These are phyloP conservation scores for Engraulis encrasicolus DNA, from an alignment of 2,113 vertebrate species.

Conservation along the genomic window DNA sequence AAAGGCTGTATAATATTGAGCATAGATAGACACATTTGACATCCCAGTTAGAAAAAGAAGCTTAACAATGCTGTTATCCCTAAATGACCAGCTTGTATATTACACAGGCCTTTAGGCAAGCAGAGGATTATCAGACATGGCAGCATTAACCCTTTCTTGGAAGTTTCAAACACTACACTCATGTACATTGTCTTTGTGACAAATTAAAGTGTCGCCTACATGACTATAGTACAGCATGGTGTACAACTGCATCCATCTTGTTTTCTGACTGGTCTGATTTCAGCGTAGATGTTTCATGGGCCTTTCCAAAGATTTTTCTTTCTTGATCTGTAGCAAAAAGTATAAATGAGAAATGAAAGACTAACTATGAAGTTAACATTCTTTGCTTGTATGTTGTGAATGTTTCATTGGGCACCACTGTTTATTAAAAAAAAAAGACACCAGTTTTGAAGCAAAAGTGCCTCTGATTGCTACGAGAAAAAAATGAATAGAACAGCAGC, in stretches of 20 bases:
- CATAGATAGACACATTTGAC: background rate
- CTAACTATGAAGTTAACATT: background rate
- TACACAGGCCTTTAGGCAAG: background rate
- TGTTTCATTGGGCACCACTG: conserved; percentile 6
- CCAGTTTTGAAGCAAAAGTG: conserved; percentile 11
- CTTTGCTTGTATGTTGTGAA: conserved; percentile 2
- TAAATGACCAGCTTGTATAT: background rate
- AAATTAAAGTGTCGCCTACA: background rate
- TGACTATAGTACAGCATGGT: background rate
- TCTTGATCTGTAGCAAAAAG: background rate
- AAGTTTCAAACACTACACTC: background rate
- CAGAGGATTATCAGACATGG: background rate
- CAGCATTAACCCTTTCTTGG: background rate
- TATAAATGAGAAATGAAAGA: background rate
- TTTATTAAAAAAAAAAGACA: conserved; percentile 9
- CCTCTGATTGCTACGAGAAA: conserved; percentile 26
- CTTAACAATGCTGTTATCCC: background rate
- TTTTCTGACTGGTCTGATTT: background rate
- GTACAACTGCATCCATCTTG: background rate
- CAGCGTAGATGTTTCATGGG: background rate
- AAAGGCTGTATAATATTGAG: background rate
- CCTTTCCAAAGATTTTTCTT: conserved; percentile 13
- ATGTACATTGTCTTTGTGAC: background rate
- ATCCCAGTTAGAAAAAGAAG: background rate
- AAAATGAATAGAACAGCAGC: conserved; percentile 21